Evolutionary conservation across 1,140 invertebrate species (phyloP).

Genomic region (Caenorhabditis brenneri): DNA sequence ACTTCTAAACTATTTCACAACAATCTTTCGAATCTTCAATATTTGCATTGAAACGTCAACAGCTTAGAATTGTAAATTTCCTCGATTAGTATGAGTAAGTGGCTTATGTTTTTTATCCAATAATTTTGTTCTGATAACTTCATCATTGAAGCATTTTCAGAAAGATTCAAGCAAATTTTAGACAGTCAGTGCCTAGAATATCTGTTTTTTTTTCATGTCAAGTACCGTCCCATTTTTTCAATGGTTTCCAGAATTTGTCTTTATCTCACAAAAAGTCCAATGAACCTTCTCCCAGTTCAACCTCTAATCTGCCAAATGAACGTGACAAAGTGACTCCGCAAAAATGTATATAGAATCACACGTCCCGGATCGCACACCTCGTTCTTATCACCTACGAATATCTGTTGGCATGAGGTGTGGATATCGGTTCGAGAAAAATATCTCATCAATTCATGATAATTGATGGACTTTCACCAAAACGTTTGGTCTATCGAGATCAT

Average conservation of each 20-base stretch:
- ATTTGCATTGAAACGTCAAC: too few species aligned
- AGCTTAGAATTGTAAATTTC: too few species aligned
- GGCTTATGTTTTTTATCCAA: too few species aligned
- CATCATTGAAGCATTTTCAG: too few species aligned
- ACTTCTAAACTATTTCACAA: too few species aligned
- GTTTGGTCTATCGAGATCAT: background rate
- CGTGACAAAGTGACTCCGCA: slow-evolving; percentile 4
- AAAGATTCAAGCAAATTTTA: too few species aligned
- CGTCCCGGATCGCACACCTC: background rate
- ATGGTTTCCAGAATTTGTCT: too few species aligned
- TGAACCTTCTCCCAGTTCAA: background rate
- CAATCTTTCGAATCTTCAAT: too few species aligned
- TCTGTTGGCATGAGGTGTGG: background rate
- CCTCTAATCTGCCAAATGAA: background rate
- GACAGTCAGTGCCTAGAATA: too few species aligned
- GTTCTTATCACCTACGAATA: slow-evolving; percentile 7
- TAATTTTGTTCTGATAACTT: too few species aligned
- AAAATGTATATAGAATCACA: background rate
- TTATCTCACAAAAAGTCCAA: background rate
- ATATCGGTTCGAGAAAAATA: slow-evolving; percentile 19
- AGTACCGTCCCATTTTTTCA: background rate
- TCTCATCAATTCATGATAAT: slow-evolving; percentile 25
- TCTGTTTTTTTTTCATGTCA: background rate
- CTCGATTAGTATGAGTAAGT: too few species aligned
- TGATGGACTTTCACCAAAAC: slow-evolving; percentile 13